Base-by-base conservation (phyloP, 2,888 invertebrate genomes). In the Lepeophtheirus nordmannii region DNA sequence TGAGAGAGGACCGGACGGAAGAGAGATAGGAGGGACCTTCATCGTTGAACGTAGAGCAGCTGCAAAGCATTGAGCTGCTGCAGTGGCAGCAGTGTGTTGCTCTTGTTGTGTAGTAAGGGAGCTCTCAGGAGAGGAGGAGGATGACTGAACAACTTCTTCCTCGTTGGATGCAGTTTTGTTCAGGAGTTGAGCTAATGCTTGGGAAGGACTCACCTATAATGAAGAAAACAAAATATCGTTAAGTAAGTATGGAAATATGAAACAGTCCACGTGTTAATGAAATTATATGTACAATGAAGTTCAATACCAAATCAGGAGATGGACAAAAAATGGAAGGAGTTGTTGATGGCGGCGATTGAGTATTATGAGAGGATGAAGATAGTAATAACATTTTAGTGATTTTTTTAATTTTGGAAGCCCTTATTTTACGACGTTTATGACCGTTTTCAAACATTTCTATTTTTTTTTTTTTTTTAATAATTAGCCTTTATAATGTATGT, bases 1-100 rank as follows among this genome's bases (percentile, higher is more conserved):
- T 20, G 71, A 65, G 72, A 83, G 77, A 75, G 87, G 85, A 67
- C 71, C 72, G 62, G 72, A 69, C 72, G 70, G 72, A 71, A 73
- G 70, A 69, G 72, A 72, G 70, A 73, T 72, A 70, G 72, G 73
- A 67, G 71, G 72, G 66, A 71, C 71, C 68, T 70, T 69, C 70
- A 70, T 70, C 53, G 57, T 62, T 60, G 57, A 60, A 58, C 56
- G 60, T 59, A 41, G 41, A 65, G 60, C 65, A 30, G 59, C 17
- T 30, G 59, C 14, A 65, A 58, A 40, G 9, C 12, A 22, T 56
- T n/a, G 10, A 56, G 46, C 20, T 20, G 23, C 46, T 8, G 14
- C 62, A 62, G 62, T 30, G 12, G n/a, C 41, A 20, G 10, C 40
- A 46, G 62, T 46, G 17, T 40, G 30, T 46, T 46, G 62, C 14